Percentiles rank a stretch among this genome's conserved stretches.
Conservation (phyloP, 1,140 invertebrate genomes). For the Latrodectus geometricus region DNA sequence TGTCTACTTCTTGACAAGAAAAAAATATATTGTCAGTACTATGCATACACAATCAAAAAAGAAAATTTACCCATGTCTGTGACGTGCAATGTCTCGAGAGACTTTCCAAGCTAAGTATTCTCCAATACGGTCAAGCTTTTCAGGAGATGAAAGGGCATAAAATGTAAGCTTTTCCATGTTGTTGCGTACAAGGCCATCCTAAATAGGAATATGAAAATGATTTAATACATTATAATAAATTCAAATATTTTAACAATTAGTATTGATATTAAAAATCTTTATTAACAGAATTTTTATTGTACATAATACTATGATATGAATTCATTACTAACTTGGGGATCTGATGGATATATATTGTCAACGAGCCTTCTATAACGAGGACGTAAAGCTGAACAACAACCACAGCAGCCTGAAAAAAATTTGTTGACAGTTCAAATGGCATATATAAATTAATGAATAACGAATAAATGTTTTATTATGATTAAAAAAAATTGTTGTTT, state of each 20-base stretch:
- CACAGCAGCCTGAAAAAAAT: slow-evolving; percentile 82
- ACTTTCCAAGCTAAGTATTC: slow-evolving; percentile 96
- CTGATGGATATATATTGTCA: slow-evolving; percentile 97
- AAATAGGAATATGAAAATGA: background rate
- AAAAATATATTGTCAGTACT: too few species aligned
- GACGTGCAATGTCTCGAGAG: slow-evolving; percentile 89
- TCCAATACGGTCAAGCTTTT: slow-evolving; percentile 97
- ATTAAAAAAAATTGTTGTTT: too few species aligned
- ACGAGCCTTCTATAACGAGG: slow-evolving; percentile 96
- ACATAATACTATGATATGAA: background rate
- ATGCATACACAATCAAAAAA: slow-evolving; percentile 47
- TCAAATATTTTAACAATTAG: background rate
- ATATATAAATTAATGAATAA: too few species aligned
- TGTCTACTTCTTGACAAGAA: too few species aligned
- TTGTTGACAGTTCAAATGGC: too few species aligned
- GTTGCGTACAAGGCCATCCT: slow-evolving; percentile 95
- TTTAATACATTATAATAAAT: background rate
- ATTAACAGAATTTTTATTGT: background rate
- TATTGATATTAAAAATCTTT: background rate
- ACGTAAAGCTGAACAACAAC: slow-evolving; percentile 88
- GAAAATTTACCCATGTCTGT: slow-evolving; percentile 74
- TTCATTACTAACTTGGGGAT: slow-evolving; percentile 76
- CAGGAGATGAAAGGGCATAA: slow-evolving; percentile 95
- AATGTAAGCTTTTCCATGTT: slow-evolving; percentile 99
- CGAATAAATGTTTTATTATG: too few species aligned